Evolutionary conservation across 2,113 vertebrate genomes (phyloP).

Genomic region (Corythoichthys intestinalis): DNA sequence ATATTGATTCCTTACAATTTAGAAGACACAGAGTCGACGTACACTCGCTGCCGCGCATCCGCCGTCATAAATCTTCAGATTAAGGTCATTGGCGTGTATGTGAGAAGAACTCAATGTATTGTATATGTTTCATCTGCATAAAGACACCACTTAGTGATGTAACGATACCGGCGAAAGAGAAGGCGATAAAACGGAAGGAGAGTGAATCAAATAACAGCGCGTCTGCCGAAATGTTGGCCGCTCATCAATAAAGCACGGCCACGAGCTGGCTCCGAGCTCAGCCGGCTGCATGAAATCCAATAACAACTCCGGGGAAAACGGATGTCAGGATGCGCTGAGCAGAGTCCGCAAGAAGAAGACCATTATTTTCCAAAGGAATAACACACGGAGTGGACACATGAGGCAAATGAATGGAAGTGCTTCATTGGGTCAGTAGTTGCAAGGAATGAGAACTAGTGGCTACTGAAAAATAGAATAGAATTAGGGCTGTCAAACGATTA

Average conservation of each 20-base stretch:
- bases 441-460: not conserved
- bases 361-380: not conserved
- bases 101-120: not conserved
- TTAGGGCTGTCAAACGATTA: too few species aligned
- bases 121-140: conserved; percentile 11
- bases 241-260: conserved; percentile 54
- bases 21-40: not conserved
- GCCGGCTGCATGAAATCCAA: conserved; percentile 57
- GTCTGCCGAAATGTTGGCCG: conserved; percentile 45
- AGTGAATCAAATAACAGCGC: conserved; percentile 24
- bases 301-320: conserved; percentile 47
- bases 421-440: not conserved
- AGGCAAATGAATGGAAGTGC: not conserved
- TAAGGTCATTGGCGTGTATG: conserved; percentile 19
- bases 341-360: conserved; percentile 20
- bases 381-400: not conserved
- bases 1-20: conserved; percentile 3
- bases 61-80: conserved; percentile 6
- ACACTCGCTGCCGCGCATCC: not conserved
- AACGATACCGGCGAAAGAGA: conserved; percentile 3
- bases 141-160: not conserved
- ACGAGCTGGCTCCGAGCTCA: conserved; percentile 39
- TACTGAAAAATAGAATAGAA: not conserved
- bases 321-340: conserved; percentile 39
- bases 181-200: not conserved